A percentile compares a stretch with the other conserved stretches of the same genome.
Conservation (phyloP, 1,140 invertebrate species). For the Parasteatoda tepidariorum region DNA sequence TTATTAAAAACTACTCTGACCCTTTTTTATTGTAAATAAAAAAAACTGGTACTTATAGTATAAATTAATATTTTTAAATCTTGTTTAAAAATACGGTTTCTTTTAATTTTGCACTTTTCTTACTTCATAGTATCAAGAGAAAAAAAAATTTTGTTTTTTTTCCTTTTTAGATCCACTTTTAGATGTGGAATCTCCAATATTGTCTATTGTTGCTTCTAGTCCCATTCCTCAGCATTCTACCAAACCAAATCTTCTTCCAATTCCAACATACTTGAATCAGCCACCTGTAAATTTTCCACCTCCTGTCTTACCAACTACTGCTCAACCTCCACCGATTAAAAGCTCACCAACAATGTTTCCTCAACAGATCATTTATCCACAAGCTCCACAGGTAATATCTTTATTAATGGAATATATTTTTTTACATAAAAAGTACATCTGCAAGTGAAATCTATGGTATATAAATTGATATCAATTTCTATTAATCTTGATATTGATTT, state of each 20-base stretch:
- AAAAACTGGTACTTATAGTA: no score
- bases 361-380: conserved; percentile 32
- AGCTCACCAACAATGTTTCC: conserved; percentile 9
- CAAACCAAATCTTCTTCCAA: conserved; percentile 29
- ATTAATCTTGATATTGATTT: no score
- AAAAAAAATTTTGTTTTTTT: not conserved
- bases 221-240: not conserved
- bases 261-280: conserved; percentile 3
- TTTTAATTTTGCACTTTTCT: no score
- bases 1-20: no score
- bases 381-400: conserved; percentile 26
- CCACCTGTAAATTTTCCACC: conserved; percentile 23
- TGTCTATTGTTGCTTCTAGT: not conserved
- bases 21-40: no score
- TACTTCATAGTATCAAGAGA: no score
- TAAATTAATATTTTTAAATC: no score
- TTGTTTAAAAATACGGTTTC: no score
- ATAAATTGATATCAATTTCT: no score
- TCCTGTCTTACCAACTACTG: not conserved
- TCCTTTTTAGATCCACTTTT: not conserved
- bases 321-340: conserved; percentile 1
- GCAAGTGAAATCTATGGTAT: no score
- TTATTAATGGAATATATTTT: not conserved
- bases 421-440: no score
- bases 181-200: not conserved